Base-by-base conservation (phyloP, 2,888 invertebrate species). In the Tridacna crocea region DNA sequence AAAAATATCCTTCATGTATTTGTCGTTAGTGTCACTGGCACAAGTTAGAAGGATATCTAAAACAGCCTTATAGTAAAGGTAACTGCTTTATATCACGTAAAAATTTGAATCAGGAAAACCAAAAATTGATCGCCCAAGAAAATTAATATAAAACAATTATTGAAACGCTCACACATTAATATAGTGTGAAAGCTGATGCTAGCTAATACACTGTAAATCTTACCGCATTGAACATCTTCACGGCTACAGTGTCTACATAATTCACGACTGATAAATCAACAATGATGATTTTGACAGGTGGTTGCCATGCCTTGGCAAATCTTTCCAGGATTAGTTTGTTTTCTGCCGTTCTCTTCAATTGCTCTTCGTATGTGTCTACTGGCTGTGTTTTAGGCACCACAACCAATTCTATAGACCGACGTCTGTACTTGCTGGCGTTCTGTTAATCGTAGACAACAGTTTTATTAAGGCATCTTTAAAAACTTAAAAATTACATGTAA, bases 181-280 rank as follows among this genome's bases (percentile, higher is more conserved):
- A 36, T 2, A 36, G 2, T 36, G 36, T 36, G 36, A 8, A 8
- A 36, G 36, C 36, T 36, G 36, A 36, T 36, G 36, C 36, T 36
- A 36, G 3, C 36, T 8, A 36, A 36, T 8, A 36, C 36, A 36
- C 8, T 36, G 36, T 36, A 8, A 63, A 17, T 65, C 83, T 74
- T 84, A 93, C 93, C 88, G 70, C 27, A 24, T 51, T 60, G 55
- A 70, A 51, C 47, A 24, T 84, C 83, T 92, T 91, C 17, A 93
- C 91, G 6, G 93, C 93, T 58, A 93, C 92, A 6, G 91, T 91
- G 79, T 94, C 94, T 12, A 94, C 88, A 84, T 93, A 93, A 81
- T 91, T 91, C 74, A 93, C 91, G 10, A 91, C 91, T 10, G 94
- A 94, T 74, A 94, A 93, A 80, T 95, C 95, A 72, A 94, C 89